phyloP scores from a whole-genome alignment of 2,888 invertebrate species.

The Drosophila tanythrix region DNA sequence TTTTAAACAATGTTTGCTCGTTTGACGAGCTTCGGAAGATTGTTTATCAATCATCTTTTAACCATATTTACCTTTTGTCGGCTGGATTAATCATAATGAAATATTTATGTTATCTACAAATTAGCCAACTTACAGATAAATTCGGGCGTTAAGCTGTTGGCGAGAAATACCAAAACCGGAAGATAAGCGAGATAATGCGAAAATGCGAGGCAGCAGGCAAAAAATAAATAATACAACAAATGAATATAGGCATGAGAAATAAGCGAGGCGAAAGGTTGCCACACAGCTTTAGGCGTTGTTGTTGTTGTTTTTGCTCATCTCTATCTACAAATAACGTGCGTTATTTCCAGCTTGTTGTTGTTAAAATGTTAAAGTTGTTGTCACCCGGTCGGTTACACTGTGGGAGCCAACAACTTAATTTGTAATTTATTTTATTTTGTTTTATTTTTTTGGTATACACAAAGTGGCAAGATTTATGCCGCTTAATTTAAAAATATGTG shows the following conservation, averaged over 20 bases:
- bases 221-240: slow-evolving; percentile 21
- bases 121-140: slow-evolving; percentile 52
- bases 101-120: slow-evolving; percentile 21
- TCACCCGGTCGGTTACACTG: slow-evolving; percentile 68
- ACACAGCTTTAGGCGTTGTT: slow-evolving; percentile 21
- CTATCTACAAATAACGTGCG: slow-evolving; percentile 62
- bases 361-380: slow-evolving; percentile 35
- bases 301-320: slow-evolving; percentile 53
- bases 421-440: slow-evolving; percentile 63
- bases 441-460: slow-evolving; percentile 11
- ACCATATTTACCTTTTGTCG: neutral
- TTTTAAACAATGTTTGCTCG: neutral
- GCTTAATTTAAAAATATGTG: slow-evolving; percentile 66
- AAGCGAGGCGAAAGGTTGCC: slow-evolving; percentile 50
- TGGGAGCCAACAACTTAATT: slow-evolving; percentile 81
- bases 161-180: slow-evolving; percentile 52
- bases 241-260: slow-evolving; percentile 70
- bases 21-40: neutral
- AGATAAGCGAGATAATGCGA: slow-evolving; percentile 55
- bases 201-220: slow-evolving; percentile 23
- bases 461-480: slow-evolving; percentile 58
- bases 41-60: neutral
- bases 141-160: slow-evolving; percentile 46
- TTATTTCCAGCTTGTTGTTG: slow-evolving; percentile 39
- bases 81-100: slow-evolving; percentile 5